phyloP scores from a whole-genome alignment of 2,797 vertebrate species.

The Acanthurus tractus region DNA sequence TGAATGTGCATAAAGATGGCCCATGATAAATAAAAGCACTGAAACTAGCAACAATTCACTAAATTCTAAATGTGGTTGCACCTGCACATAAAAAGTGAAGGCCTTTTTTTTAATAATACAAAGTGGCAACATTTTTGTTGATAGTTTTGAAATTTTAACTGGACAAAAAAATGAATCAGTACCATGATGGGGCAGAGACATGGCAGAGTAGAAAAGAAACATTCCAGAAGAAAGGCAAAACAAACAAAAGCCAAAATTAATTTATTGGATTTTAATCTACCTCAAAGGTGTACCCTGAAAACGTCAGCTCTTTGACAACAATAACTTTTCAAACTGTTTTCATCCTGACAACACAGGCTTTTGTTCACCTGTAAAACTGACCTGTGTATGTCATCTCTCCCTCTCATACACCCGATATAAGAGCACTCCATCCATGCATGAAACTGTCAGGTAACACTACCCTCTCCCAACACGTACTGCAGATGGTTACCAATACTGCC shows the following conservation, averaged over 20 bases:
- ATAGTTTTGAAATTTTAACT: not conserved
- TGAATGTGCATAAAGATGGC: not conserved
- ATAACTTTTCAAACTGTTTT: conserved; percentile 43
- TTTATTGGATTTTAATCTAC: conserved; percentile 37
- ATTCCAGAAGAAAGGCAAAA: conserved; percentile 1
- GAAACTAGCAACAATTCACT: not conserved
- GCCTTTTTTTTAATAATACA: not conserved
- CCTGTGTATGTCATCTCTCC: conserved; percentile 47
- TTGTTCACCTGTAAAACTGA: conserved; percentile 60
- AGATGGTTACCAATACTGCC: conserved; percentile 72
- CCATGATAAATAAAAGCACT: not conserved
- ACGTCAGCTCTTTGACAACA: conserved; percentile 44
- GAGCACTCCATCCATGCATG: conserved; percentile 55
- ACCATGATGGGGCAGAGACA: conserved; percentile 22
- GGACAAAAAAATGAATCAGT: conserved; percentile 13
- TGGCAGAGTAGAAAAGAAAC: conserved; percentile 4
- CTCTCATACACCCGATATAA: conserved; percentile 50
- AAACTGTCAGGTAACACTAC: conserved; percentile 72
- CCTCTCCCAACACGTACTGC: conserved; percentile 60
- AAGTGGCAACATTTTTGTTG: not conserved
- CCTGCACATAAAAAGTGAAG: not conserved
- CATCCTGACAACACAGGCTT: conserved; percentile 52
- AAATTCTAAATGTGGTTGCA: not conserved
- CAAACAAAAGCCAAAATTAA: conserved; percentile 37
- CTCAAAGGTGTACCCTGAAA: conserved; percentile 54